These are phyloP conservation scores for Papilio aristodemus DNA, from an alignment of 1,140 invertebrate species.

Conservation along the genomic window DNA sequence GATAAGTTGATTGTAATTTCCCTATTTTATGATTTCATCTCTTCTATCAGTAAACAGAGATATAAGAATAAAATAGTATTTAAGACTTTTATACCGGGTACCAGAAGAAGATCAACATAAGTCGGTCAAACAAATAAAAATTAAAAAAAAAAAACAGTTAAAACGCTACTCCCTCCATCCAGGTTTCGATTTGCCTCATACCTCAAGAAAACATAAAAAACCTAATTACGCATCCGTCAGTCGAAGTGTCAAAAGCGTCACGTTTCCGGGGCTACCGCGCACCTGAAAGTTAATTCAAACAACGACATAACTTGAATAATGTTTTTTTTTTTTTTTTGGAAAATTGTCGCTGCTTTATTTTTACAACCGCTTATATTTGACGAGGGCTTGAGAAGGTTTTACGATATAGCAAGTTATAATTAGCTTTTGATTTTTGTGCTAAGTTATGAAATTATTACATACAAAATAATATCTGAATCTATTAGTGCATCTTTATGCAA, in stretches of 20 bases:
- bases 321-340: neutral
- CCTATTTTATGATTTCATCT: too few species aligned
- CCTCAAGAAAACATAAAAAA: conserved; percentile 12
- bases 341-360: conserved; percentile 8
- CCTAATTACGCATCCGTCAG: conserved; percentile 29
- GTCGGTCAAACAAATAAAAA: neutral
- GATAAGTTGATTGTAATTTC: too few species aligned
- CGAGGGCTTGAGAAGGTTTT: neutral
- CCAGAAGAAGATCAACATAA: neutral
- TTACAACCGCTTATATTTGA: neutral
- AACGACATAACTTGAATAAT: conserved; percentile 16
- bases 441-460: too few species aligned
- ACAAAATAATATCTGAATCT: too few species aligned
- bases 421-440: too few species aligned
- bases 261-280: conserved; percentile 16
- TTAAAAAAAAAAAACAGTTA: neutral
- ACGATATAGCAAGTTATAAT: too few species aligned
- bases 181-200: neutral
- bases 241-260: conserved; percentile 5
- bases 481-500: too few species aligned
- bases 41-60: too few species aligned
- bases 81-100: too few species aligned
- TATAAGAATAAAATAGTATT: too few species aligned
- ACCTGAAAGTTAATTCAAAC: conserved; percentile 26
- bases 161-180: neutral